Percentiles rank a stretch among this genome's conserved stretches.
These are phyloP conservation scores for Xiphorhynchus elegans DNA, from an alignment of 2,113 vertebrate genomes.

Conservation along the genomic window DNA sequence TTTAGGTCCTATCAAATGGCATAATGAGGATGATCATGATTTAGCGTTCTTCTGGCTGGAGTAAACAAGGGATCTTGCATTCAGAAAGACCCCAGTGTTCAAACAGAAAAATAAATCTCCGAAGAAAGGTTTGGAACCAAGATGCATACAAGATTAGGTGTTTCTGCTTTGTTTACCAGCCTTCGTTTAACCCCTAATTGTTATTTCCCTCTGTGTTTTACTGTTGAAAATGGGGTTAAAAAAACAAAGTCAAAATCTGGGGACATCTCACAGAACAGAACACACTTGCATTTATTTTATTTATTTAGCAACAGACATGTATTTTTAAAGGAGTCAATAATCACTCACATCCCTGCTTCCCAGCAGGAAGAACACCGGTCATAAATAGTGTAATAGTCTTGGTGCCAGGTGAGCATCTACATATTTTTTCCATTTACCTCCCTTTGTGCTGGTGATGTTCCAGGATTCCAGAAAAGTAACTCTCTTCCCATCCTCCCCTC, in stretches of 20 bases:
- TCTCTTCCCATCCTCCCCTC: not conserved
- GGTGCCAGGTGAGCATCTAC: slow-evolving; percentile 33
- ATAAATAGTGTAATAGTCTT: slow-evolving; percentile 56
- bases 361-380: not conserved
- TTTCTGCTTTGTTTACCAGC: slow-evolving; percentile 25
- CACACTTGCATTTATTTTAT: slow-evolving; percentile 44
- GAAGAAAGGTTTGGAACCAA: not conserved
- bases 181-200: slow-evolving; percentile 23
- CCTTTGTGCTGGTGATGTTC: not conserved
- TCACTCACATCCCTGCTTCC: slow-evolving; percentile 6
- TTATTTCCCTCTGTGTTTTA: not conserved
- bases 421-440: slow-evolving; percentile 61
- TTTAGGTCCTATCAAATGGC: not conserved
- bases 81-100: not conserved
- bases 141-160: not conserved
- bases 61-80: not conserved
- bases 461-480: not conserved
- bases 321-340: slow-evolving; percentile 65
- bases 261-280: not conserved
- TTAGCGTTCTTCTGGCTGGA: not conserved
- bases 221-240: not conserved
- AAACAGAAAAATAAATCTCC: not conserved
- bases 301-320: slow-evolving; percentile 52
- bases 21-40: slow-evolving; percentile 7
- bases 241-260: not conserved